phyloP scores from a whole-genome alignment of 2,888 invertebrate genomes.

The Pegoplata infirma region DNA sequence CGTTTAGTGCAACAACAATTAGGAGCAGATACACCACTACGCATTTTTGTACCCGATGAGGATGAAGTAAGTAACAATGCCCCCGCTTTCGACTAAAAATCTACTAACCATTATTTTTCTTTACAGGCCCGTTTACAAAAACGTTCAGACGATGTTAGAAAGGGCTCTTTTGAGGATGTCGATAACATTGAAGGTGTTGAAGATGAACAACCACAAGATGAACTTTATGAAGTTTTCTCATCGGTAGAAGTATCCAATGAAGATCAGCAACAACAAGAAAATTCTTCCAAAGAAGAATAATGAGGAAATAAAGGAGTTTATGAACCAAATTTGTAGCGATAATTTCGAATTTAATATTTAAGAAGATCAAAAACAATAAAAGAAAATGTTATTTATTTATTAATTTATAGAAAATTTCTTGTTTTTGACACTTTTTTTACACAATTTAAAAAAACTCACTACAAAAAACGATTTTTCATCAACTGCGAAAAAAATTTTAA shows the following conservation, averaged over 20 bases:
- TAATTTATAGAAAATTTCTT: constrained; percentile 13
- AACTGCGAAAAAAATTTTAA: background rate
- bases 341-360: constrained; percentile 53
- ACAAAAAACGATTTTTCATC: constrained; percentile 6
- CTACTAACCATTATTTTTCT: constrained; percentile 2
- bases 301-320: background rate
- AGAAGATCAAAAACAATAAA: constrained; percentile 48
- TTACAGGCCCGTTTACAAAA: constrained; percentile 72
- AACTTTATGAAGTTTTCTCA: constrained; percentile 71
- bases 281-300: background rate
- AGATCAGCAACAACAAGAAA: constrained; percentile 58
- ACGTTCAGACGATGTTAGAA: constrained; percentile 71
- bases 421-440: background rate
- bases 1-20: constrained; percentile 73
- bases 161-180: constrained; percentile 67
- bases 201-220: constrained; percentile 63
- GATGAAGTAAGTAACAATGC: constrained; percentile 72
- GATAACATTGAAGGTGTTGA: constrained; percentile 51
- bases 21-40: constrained; percentile 75
- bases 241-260: constrained; percentile 74
- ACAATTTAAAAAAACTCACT: background rate
- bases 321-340: constrained; percentile 53
- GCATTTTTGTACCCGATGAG: constrained; percentile 79
- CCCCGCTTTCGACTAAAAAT: too few species aligned
- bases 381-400: constrained; percentile 50